phyloP scores from a whole-genome alignment of 2,888 invertebrate species.

The Acleris sparsana region DNA sequence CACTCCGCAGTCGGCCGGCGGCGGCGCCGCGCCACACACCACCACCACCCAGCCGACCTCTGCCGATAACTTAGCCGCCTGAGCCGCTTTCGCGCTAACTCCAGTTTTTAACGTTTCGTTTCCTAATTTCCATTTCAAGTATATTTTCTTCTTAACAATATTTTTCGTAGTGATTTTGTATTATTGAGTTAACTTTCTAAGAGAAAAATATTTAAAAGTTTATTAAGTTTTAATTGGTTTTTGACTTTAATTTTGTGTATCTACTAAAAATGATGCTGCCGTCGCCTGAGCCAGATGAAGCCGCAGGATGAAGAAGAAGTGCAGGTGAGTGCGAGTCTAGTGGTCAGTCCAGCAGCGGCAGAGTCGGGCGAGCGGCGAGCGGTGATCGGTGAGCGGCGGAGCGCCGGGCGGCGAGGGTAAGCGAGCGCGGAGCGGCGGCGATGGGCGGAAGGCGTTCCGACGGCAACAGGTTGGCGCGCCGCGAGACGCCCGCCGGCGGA shows the following conservation, averaged over 20 bases:
- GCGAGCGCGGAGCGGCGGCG: conserved; percentile 44
- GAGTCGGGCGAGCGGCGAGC: conserved; percentile 24
- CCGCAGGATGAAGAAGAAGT: neutral
- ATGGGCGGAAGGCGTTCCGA: conserved; percentile 82
- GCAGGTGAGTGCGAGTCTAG: conserved; percentile 49
- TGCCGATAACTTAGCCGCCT: conserved; percentile 66
- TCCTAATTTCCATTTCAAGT: conserved; percentile 56
- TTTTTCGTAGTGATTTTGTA: conserved; percentile 63
- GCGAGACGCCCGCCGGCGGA: conserved; percentile 60
- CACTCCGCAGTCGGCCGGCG: conserved; percentile 78
- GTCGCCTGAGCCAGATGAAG: conserved; percentile 33
- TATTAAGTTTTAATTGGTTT: conserved; percentile 58
- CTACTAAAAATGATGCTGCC: conserved; percentile 44
- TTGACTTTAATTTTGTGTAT: conserved; percentile 67
- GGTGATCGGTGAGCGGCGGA: conserved; percentile 33
- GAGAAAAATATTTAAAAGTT: conserved; percentile 40
- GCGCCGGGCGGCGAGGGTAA: conserved; percentile 38
- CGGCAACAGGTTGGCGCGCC: conserved; percentile 77
- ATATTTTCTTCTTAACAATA: conserved; percentile 56
- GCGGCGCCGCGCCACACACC: conserved; percentile 65
- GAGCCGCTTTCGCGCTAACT: conserved; percentile 64
- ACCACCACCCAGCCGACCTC: conserved; percentile 52
- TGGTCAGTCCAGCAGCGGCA: conserved; percentile 30
- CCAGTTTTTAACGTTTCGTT: conserved; percentile 59
- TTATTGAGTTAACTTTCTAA: conserved; percentile 55